phyloP scores from a whole-genome alignment of 2,888 invertebrate species.

The Drosophila melanosoma region DNA sequence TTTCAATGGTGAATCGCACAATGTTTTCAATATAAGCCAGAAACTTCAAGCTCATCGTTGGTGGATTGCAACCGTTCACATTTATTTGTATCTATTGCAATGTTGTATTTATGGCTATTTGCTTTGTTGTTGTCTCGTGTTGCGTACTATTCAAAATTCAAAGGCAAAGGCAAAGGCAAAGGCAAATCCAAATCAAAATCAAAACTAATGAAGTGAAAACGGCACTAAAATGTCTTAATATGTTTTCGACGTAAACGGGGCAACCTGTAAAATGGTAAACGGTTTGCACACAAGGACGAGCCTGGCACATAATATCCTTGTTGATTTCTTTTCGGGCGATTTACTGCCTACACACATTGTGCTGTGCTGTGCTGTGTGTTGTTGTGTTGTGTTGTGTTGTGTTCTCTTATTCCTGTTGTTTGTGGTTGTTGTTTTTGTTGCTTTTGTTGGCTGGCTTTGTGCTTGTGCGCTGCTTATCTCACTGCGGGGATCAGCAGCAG shows the following conservation, averaged over 20 bases:
- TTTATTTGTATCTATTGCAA: background rate
- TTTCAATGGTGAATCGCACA: background rate
- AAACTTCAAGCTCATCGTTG: background rate
- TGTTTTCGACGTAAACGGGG: constrained; percentile 46
- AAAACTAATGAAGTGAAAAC: constrained; percentile 82
- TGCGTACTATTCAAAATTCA: constrained; percentile 26
- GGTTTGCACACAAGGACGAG: constrained; percentile 39
- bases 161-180: constrained; percentile 10
- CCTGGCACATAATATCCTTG: constrained; percentile 70
- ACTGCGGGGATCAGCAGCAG: constrained; percentile 52
- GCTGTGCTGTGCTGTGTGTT: constrained; percentile 8
- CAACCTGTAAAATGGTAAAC: constrained; percentile 67
- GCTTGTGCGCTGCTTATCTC: constrained; percentile 73
- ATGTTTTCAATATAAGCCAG: background rate
- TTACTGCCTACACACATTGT: constrained; percentile 70
- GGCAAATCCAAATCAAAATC: constrained; percentile 60
- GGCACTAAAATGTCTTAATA: constrained; percentile 79
- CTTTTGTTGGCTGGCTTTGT: constrained; percentile 53
- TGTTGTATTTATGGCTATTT: background rate
- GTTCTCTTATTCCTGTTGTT: constrained; percentile 16
- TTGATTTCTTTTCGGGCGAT: constrained; percentile 78
- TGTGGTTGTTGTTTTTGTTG: constrained; percentile 35
- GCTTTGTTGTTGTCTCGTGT: constrained; percentile 10
- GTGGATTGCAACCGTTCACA: background rate
- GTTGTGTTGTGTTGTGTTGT: constrained; percentile 11